Evolutionary conservation across 1,140 invertebrate genomes (phyloP).

Genomic region (Paraescarpia echinospica): DNA sequence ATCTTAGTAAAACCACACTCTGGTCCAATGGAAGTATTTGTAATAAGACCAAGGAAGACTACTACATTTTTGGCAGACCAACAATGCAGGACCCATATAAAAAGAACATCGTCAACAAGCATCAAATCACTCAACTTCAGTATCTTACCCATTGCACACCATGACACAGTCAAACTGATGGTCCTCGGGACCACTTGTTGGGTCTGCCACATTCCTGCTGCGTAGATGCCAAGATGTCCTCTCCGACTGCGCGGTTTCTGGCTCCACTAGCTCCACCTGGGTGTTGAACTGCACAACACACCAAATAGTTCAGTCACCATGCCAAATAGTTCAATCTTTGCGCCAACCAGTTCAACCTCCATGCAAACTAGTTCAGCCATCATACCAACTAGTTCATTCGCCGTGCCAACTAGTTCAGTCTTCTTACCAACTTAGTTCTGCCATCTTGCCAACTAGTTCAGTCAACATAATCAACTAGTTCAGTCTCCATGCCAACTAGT

Average conservation of each 20-base stretch:
- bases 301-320: no score
- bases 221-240: neutral
- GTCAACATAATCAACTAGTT: neutral
- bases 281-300: neutral
- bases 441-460: no score
- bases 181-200: neutral
- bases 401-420: no score
- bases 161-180: slow-evolving; percentile 70
- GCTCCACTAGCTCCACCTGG: neutral
- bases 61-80: neutral
- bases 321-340: neutral
- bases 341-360: slow-evolving; percentile 40
- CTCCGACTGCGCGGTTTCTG: neutral
- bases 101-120: neutral
- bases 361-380: neutral
- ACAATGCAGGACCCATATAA: neutral
- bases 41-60: neutral
- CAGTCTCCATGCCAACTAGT: neutral
- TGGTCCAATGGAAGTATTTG: no score
- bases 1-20: no score
- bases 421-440: no score
- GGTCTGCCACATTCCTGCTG: neutral
- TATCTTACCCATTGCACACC: slow-evolving; percentile 76
- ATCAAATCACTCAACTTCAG: neutral
- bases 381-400: neutral